Base-by-base conservation (phyloP, 2,888 invertebrate species). In the Sphaerophoria rueppellii region DNA sequence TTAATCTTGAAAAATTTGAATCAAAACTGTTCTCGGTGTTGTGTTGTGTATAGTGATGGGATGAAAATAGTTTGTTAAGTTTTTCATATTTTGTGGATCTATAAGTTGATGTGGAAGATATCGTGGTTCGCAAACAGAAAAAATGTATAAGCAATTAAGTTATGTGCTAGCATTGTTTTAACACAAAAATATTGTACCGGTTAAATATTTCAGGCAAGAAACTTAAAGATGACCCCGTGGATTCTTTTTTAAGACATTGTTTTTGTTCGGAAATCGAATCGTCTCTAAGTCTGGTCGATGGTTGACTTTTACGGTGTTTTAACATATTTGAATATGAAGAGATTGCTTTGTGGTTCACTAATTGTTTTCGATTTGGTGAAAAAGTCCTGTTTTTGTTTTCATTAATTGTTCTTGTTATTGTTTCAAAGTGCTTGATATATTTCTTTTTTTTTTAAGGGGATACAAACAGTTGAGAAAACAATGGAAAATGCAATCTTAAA, bases 1-100 rank as follows among this genome's bases (percentile, higher is more conserved):
- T 71, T 11, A 81, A 16, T 12, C 71, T 14, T 6, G 81, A 81
- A 48, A 81, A 54, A 9, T 57, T 65, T 4, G 71, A 81, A 11
- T 35, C 60, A 12, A 50, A 11, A 52, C 4, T 9, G 9, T n/a
- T 43, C 6, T 57, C 69, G 9, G 12, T 14, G 40, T 63, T 65
- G 37, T 75, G 63, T 35, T 70, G n/a, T 4, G 65, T 37, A 24
- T 48, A 16, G 9, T 58, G n/a, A 5, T 67, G 65, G 24, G 16
- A 52, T n/a, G 65, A 46, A 9, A 80, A 80, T 7, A 75, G 5
- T 12, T 34, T 52, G 46, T 80, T 80, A 6, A 75, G 35, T 40
- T 34, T 61, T 48, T 63, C 60, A 50, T 46, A 65, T 40, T 34
- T 46, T 4, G 34, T 48, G 1, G 37, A 12, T 43, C 57, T 72